These are phyloP conservation scores for Zaprionus nigranus DNA, from an alignment of 1,140 invertebrate genomes.

Conservation along the genomic window DNA sequence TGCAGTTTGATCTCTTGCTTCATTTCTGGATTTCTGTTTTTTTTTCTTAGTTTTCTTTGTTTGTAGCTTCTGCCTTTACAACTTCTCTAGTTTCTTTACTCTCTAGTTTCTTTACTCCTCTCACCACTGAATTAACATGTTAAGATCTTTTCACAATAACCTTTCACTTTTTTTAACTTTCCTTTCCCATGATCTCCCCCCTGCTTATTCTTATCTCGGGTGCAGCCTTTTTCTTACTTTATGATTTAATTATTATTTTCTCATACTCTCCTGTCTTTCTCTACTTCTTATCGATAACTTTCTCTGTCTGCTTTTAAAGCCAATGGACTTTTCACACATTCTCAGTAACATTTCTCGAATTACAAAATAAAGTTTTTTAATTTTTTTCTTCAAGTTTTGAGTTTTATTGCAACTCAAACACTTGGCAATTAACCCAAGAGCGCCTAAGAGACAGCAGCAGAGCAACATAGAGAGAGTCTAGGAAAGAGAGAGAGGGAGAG, in stretches of 20 bases:
- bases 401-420: conserved; percentile 32
- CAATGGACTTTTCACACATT: conserved; percentile 2
- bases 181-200: neutral
- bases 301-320: neutral
- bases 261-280: neutral
- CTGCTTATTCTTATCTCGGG: neutral
- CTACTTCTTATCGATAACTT: neutral
- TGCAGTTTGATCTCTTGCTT: neutral
- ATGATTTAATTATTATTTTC: neutral
- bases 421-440: conserved; percentile 43
- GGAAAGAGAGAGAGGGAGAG: too few relatives aligned
- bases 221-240: neutral
- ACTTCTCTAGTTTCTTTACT: neutral
- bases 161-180: too few relatives aligned
- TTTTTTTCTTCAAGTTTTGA: conserved; percentile 4
- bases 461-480: neutral
- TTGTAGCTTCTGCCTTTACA: neutral
- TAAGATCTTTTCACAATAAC: too few relatives aligned
- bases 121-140: too few relatives aligned
- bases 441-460: neutral
- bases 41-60: neutral
- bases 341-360: conserved; percentile 5
- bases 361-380: conserved; percentile 16
- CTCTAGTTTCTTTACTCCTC: neutral
- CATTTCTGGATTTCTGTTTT: neutral